phyloP scores from a whole-genome alignment of 1,140 invertebrate genomes.

The Leptinotarsa lineolata region DNA sequence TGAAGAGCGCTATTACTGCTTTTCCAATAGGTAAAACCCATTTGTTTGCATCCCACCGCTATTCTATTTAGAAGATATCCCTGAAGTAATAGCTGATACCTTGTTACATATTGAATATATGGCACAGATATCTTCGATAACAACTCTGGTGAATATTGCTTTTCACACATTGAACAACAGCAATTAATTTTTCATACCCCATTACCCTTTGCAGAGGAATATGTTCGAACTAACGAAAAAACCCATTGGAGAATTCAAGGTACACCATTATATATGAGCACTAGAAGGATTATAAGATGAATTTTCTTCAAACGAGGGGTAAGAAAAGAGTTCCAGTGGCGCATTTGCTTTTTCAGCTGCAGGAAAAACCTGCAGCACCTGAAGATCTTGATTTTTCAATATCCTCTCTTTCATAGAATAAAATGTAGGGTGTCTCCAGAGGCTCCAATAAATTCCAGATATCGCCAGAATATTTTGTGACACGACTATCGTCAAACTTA shows the following conservation, averaged over 20 bases:
- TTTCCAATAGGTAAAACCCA: background rate
- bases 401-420: too few species aligned
- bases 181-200: background rate
- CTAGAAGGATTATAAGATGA: background rate
- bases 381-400: too few species aligned
- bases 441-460: too few species aligned
- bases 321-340: background rate
- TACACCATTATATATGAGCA: background rate
- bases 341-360: too few species aligned
- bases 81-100: background rate
- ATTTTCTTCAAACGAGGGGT: background rate
- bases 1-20: background rate
- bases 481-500: too few species aligned
- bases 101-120: slow-evolving; percentile 2
- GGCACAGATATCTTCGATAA: background rate
- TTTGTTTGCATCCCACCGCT: background rate
- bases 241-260: background rate
- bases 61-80: background rate
- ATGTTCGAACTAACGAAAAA: background rate
- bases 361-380: too few species aligned
- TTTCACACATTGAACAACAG: background rate
- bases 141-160: background rate
- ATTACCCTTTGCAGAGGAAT: background rate
- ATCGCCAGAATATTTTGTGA: too few species aligned
- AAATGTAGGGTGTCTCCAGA: too few species aligned